phyloP scores from a whole-genome alignment of 2,888 invertebrate genomes.

The Sinohyriopsis cumingii region DNA sequence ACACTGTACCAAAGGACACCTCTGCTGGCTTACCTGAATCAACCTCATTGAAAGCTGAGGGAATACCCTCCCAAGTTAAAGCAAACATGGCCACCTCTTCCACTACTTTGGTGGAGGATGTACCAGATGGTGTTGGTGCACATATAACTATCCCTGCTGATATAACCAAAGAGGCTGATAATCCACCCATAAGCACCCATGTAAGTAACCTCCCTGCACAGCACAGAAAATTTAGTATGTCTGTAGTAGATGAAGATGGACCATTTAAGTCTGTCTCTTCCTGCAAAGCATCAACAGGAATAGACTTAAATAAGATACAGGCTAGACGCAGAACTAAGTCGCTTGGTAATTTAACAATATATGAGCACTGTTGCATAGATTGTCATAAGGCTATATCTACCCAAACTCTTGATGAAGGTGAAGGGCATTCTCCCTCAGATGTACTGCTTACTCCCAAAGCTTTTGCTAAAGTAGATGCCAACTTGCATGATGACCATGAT shows the following conservation, averaged over 20 bases:
- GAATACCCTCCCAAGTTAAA: neutral
- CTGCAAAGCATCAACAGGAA: constrained; percentile 33
- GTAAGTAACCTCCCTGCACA: constrained; percentile 38
- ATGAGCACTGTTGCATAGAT: constrained; percentile 3
- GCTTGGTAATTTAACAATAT: constrained; percentile 22
- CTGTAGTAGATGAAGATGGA: constrained; percentile 33
- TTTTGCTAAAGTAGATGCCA: too few relatives aligned
- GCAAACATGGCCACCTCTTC: neutral
- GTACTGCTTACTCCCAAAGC: too few relatives aligned
- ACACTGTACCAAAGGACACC: constrained; percentile 2
- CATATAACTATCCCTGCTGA: constrained; percentile 15
- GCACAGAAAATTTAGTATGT: constrained; percentile 41
- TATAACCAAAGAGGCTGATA: constrained; percentile 12
- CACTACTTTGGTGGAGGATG: neutral
- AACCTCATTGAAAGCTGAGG: neutral
- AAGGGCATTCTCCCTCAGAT: constrained; percentile 32
- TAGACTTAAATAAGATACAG: constrained; percentile 27
- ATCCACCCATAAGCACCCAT: constrained; percentile 4
- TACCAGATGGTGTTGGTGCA: constrained; percentile 14
- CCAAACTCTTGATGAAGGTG: constrained; percentile 33
- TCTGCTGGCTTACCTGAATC: constrained; percentile 6
- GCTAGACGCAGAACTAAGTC: constrained; percentile 37
- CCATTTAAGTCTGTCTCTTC: constrained; percentile 33
- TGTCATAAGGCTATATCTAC: constrained; percentile 14
- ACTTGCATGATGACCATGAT: too few relatives aligned